Conservation (phyloP, 2,888 invertebrate genomes). For the Tetheella fluctuosa region DNA sequence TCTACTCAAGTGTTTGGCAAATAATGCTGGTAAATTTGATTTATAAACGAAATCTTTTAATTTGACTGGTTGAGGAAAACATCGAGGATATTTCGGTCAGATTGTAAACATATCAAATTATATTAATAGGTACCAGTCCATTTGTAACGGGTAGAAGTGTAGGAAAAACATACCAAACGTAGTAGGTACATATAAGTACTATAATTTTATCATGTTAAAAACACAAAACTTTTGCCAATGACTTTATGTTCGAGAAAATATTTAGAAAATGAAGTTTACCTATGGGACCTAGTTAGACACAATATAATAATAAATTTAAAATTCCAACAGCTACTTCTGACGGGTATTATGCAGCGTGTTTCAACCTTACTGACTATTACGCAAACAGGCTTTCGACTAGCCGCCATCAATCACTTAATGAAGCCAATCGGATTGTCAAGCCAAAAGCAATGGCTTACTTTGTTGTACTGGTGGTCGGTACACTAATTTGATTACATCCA, state of each 20-base stretch:
- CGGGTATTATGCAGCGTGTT: no score
- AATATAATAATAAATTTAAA: no score
- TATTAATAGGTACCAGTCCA: no score
- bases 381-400: conserved; percentile 11
- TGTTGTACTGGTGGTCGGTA: conserved; percentile 15
- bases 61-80: background rate
- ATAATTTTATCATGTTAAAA: no score
- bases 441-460: conserved; percentile 17
- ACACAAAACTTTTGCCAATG: background rate
- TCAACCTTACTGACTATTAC: background rate
- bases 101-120: background rate
- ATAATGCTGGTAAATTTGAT: background rate
- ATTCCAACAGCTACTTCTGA: background rate
- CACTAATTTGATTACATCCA: conserved; percentile 50
- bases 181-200: no score
- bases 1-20: background rate
- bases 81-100: background rate
- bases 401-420: conserved; percentile 44
- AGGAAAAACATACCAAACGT: no score
- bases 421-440: conserved; percentile 39
- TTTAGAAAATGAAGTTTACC: no score
- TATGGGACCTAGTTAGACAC: no score
- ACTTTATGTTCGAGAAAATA: background rate
- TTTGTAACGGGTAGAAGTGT: no score
- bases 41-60: background rate